Conservation (phyloP, 2,113 vertebrate genomes). For the Pachyramphus minor region DNA sequence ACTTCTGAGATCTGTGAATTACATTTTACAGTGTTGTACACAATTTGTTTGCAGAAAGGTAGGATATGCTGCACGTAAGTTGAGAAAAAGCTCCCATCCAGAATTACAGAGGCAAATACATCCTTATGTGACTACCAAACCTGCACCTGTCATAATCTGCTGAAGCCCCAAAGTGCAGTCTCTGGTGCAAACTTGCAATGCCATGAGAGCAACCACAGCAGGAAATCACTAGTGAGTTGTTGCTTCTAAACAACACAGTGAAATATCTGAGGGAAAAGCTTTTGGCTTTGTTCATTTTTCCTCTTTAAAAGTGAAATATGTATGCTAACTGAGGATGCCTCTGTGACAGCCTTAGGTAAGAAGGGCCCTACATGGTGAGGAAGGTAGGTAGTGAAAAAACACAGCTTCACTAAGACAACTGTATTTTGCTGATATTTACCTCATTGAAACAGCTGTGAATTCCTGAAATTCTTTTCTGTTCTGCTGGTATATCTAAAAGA, state of each 20-base stretch:
- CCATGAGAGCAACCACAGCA: neutral
- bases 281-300: neutral
- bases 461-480: neutral
- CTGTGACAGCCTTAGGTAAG: neutral
- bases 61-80: fast-evolving
- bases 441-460: neutral
- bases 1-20: neutral
- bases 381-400: neutral
- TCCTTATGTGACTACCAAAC: neutral
- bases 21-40: neutral
- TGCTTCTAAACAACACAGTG: neutral
- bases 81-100: neutral
- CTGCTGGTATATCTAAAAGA: neutral
- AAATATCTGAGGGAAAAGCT: neutral
- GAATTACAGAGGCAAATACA: neutral
- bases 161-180: neutral
- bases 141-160: neutral
- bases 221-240: neutral
- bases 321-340: neutral
- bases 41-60: neutral
- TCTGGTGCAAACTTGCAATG: neutral
- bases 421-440: neutral
- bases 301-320: neutral
- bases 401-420: neutral
- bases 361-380: neutral